Evolutionary conservation across 2,113 vertebrate species (phyloP).

Genomic region (Thermophis baileyi): DNA sequence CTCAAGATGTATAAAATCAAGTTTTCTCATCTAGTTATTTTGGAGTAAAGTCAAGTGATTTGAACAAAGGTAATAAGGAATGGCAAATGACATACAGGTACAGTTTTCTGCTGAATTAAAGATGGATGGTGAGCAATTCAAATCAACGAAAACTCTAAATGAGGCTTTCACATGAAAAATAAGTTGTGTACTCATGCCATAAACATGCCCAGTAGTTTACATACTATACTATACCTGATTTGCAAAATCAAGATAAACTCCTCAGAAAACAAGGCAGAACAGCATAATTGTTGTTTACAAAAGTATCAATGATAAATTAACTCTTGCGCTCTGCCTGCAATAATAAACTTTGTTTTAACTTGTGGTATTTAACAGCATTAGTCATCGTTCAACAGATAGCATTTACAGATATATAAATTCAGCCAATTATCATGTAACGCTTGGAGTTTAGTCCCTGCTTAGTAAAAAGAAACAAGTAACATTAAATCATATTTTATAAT

Average conservation of each 20-base stretch:
- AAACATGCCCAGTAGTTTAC: background rate
- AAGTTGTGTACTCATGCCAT: background rate
- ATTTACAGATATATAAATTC: conserved; percentile 41
- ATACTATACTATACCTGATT: background rate
- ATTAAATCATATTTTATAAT: conserved; percentile 53
- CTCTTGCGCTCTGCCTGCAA: background rate
- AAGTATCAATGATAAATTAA: background rate
- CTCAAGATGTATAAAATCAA: background rate
- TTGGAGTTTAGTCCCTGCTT: conserved; percentile 50
- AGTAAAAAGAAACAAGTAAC: conserved; percentile 43
- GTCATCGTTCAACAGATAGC: conserved; percentile 15
- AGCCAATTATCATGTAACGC: conserved; percentile 40
- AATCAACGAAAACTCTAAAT: background rate
- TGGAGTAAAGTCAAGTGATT: background rate
- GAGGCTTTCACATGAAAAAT: background rate
- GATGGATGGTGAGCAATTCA: background rate
- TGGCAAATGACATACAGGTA: background rate
- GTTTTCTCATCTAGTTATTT: background rate
- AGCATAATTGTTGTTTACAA: background rate
- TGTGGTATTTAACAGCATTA: conserved; percentile 10
- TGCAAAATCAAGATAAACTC: conserved; percentile 4
- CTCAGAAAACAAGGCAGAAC: background rate
- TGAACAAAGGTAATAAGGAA: background rate
- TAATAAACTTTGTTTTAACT: conserved; percentile 24
- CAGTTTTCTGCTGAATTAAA: background rate